Evolutionary conservation across 2,888 invertebrate species (phyloP).

Genomic region (Smittia sp.): DNA sequence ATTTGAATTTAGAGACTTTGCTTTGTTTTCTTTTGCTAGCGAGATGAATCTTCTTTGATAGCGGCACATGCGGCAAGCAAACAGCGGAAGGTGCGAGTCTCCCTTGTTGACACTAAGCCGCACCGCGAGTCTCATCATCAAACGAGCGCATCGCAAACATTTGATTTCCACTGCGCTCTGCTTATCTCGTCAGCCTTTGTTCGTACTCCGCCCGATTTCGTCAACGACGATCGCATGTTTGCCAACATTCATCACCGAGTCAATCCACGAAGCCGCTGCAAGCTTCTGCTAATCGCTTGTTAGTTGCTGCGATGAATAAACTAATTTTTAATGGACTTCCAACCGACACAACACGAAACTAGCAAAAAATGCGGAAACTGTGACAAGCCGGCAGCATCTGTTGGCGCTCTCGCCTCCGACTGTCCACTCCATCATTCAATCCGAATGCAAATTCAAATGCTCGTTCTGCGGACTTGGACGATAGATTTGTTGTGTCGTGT

Average conservation of each 20-base stretch:
- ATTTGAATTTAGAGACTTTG: background rate
- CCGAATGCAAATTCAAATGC: background rate
- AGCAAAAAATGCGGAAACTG: background rate
- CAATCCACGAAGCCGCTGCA: background rate
- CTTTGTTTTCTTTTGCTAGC: no score
- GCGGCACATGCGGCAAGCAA: background rate
- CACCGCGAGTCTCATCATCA: background rate
- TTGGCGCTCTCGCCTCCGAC: background rate
- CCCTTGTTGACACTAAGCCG: no score
- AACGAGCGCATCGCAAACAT: background rate
- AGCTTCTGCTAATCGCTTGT: constrained; percentile 22
- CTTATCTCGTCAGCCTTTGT: no score
- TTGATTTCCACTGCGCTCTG: background rate
- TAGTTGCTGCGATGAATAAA: constrained; percentile 38
- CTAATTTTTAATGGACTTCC: constrained; percentile 39
- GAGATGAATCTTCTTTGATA: background rate
- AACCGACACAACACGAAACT: background rate
- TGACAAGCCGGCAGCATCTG: constrained; percentile 1
- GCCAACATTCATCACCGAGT: background rate
- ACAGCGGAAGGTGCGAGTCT: no score
- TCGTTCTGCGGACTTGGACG: constrained; percentile 1
- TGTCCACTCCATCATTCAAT: constrained; percentile 35
- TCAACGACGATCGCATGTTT: background rate
- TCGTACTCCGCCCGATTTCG: no score
- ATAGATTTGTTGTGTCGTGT: constrained; percentile 27